These are phyloP conservation scores for Caenorhabditis sp. DNA, from an alignment of 2,888 invertebrate genomes.

Conservation along the genomic window DNA sequence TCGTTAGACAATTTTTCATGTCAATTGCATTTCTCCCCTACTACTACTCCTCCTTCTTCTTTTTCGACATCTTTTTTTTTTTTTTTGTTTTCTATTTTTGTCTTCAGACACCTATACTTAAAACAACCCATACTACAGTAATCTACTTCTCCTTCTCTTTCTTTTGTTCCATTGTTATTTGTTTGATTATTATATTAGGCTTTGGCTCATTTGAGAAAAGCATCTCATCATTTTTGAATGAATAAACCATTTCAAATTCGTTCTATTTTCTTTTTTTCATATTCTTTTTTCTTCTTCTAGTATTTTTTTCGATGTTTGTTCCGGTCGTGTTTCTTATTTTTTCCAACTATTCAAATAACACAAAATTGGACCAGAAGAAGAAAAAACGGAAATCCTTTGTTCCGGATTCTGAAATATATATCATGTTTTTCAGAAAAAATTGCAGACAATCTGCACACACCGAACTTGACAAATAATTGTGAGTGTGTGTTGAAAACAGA, in stretches of 20 bases:
- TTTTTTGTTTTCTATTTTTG: too few species aligned
- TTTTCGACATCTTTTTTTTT: background rate
- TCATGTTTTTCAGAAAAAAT: background rate
- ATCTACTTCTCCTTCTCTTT: background rate
- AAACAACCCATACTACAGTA: too few species aligned
- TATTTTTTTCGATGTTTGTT: background rate
- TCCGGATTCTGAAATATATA: background rate
- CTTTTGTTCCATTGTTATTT: background rate
- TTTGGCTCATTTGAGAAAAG: too few species aligned
- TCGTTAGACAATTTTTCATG: slow-evolving; percentile 1
- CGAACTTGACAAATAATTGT: too few species aligned
- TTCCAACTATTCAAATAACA: background rate
- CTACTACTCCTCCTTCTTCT: background rate
- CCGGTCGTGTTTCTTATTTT: background rate
- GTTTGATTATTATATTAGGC: too few species aligned
- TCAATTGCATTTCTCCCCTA: background rate
- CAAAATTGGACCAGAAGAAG: background rate
- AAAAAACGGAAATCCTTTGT: background rate
- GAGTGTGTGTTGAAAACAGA: too few species aligned
- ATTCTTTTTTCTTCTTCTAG: background rate
- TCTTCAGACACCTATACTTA: too few species aligned
- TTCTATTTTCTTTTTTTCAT: background rate
- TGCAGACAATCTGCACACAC: too few species aligned
- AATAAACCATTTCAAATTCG: too few species aligned
- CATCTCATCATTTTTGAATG: too few species aligned